phyloP scores from a whole-genome alignment of 1,140 invertebrate species.

The Lerema accius region DNA sequence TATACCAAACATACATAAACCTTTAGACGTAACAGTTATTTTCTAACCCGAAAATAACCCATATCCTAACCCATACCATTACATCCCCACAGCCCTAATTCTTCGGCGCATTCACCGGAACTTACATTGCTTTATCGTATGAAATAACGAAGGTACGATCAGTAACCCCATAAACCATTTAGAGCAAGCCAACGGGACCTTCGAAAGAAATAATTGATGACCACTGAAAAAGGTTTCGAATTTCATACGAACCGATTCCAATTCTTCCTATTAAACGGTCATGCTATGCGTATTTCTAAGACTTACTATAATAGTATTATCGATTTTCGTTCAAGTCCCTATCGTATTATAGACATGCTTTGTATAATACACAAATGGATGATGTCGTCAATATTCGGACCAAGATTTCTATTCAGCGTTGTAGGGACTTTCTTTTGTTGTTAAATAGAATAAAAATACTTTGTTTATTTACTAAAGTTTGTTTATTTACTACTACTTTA shows the following conservation, averaged over 20 bases:
- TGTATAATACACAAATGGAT: no score
- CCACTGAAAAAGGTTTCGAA: slow-evolving; percentile 20
- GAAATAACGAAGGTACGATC: slow-evolving; percentile 8
- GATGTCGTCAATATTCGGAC: no score
- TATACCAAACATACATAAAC: no score
- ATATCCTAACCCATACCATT: background rate
- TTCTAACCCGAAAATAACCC: background rate
- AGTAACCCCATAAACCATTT: background rate
- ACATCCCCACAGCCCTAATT: background rate
- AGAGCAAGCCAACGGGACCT: background rate
- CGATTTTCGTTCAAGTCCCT: background rate
- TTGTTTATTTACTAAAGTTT: no score
- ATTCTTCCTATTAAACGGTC: slow-evolving; percentile 27
- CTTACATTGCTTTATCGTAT: slow-evolving; percentile 5
- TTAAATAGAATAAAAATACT: no score
- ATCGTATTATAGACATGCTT: no score
- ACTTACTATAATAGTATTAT: background rate
- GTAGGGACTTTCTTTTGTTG: no score
- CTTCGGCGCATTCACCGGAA: background rate
- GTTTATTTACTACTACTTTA: no score
- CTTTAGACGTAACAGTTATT: no score
- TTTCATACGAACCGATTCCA: slow-evolving; percentile 15
- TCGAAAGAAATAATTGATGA: slow-evolving; percentile 25
- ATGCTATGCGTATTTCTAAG: no score
- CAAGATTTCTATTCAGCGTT: no score